phyloP scores from a whole-genome alignment of 2,888 invertebrate genomes.

The Hypercompe scribonia region DNA sequence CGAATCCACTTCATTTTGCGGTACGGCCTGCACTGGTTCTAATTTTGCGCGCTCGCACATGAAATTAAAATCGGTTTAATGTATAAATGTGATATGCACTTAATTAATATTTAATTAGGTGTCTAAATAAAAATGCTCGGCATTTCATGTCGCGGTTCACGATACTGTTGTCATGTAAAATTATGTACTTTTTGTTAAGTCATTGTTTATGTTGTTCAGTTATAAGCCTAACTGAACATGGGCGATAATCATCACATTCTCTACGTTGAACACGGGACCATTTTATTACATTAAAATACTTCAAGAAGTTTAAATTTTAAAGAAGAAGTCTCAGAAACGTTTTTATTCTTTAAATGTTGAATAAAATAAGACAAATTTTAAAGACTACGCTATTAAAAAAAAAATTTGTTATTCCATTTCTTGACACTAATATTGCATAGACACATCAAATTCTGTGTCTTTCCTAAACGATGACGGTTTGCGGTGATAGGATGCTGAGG shows the following conservation, averaged over 20 bases:
- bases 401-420: background rate
- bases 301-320: background rate
- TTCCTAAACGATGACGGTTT: background rate
- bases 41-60: constrained; percentile 83
- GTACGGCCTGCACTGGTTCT: constrained; percentile 79
- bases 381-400: background rate
- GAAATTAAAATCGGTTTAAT: constrained; percentile 86
- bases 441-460: background rate
- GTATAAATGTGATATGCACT: constrained; percentile 85
- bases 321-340: background rate
- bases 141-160: constrained; percentile 69
- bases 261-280: too few species aligned
- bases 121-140: constrained; percentile 82
- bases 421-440: background rate
- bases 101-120: constrained; percentile 86
- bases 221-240: too few species aligned
- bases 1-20: constrained; percentile 84
- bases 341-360: background rate
- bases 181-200: constrained; percentile 54
- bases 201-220: constrained; percentile 23
- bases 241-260: too few species aligned
- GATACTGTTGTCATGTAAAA: constrained; percentile 71
- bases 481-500: background rate
- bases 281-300: background rate
- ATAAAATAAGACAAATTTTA: background rate